These are phyloP conservation scores for Yponomeuta cagnagella DNA, from an alignment of 2,888 invertebrate species.

Conservation along the genomic window DNA sequence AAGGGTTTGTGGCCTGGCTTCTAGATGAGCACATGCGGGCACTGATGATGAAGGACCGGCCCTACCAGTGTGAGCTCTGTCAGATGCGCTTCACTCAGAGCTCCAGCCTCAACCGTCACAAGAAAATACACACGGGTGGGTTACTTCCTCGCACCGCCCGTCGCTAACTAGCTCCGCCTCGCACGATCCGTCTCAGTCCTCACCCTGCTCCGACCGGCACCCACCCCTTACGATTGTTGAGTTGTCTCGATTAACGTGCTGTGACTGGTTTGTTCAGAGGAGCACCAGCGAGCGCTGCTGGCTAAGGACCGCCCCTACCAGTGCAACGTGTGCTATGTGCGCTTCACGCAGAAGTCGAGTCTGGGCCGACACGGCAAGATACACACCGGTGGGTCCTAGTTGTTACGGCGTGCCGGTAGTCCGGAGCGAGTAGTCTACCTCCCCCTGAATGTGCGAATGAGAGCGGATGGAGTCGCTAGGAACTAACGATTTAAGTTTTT, in stretches of 20 bases:
- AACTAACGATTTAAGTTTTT: constrained; percentile 12
- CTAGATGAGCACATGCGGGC: constrained; percentile 75
- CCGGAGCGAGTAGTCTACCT: constrained; percentile 51
- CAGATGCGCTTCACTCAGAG: constrained; percentile 83
- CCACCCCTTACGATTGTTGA: constrained; percentile 1
- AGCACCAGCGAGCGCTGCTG: constrained; percentile 66
- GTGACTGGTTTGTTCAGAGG: constrained; percentile 63
- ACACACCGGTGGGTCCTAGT: constrained; percentile 72
- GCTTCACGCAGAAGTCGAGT: constrained; percentile 81
- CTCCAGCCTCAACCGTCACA: constrained; percentile 82
- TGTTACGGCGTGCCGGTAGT: constrained; percentile 27
- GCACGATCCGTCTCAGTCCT: constrained; percentile 29
- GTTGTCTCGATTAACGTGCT: constrained; percentile 16
- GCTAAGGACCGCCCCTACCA: constrained; percentile 76
- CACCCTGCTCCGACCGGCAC: constrained; percentile 11
- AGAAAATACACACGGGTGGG: constrained; percentile 81
- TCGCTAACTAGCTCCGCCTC: constrained; percentile 23
- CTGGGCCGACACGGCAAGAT: constrained; percentile 81
- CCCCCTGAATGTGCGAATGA: constrained; percentile 70
- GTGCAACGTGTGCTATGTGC: constrained; percentile 79
- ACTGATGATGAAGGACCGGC: constrained; percentile 74
- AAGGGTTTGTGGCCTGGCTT: constrained; percentile 38
- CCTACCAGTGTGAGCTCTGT: constrained; percentile 81
- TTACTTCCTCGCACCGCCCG: constrained; percentile 35
- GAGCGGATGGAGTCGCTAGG: constrained; percentile 22